These are phyloP conservation scores for Scortum barcoo DNA, from an alignment of 2,113 vertebrate genomes.

Conservation along the genomic window DNA sequence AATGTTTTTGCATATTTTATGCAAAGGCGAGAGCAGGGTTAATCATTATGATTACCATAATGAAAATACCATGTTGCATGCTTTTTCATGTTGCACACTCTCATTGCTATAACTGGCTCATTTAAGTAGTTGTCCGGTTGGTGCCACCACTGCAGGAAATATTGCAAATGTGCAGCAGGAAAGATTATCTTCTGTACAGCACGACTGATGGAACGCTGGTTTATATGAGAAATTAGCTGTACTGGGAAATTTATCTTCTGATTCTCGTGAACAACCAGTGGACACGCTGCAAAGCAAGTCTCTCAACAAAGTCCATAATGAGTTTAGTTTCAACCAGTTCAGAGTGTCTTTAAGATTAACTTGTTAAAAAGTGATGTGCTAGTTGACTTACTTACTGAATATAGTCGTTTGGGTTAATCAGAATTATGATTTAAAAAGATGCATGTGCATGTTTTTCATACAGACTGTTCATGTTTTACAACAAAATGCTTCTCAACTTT, in stretches of 20 bases:
- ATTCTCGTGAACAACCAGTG: background rate
- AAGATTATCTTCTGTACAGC: background rate
- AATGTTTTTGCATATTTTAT: background rate
- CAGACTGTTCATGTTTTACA: too few species aligned
- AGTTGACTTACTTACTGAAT: background rate
- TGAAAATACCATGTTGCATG: background rate
- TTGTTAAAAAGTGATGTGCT: background rate
- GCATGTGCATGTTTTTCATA: background rate
- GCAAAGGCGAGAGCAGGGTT: background rate
- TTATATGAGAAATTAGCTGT: background rate
- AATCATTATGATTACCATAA: background rate
- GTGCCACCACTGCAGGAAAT: background rate
- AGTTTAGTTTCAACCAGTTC: background rate
- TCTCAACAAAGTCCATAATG: background rate
- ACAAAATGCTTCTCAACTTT: background rate
- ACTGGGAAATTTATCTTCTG: background rate
- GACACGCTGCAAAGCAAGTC: background rate
- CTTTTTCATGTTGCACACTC: background rate
- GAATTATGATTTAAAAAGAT: background rate
- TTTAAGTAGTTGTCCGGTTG: background rate
- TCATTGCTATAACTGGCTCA: background rate
- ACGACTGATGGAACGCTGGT: background rate
- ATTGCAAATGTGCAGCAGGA: background rate
- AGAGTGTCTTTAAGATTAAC: too few species aligned
- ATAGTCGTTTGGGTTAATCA: background rate